phyloP scores from a whole-genome alignment of 2,113 vertebrate genomes.

The Nipponia nippon region DNA sequence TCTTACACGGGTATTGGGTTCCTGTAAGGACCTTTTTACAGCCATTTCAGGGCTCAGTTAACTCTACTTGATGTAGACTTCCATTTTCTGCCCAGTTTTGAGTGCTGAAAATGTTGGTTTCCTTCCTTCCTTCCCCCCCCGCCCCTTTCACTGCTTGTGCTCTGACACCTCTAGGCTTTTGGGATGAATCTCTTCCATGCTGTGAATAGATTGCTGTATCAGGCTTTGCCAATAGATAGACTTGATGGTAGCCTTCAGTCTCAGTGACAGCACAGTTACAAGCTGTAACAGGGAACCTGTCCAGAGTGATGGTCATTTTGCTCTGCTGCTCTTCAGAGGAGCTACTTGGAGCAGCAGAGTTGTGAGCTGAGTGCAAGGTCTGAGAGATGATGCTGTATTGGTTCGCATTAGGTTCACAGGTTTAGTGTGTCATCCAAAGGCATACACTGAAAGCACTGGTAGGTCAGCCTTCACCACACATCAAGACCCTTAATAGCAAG shows the following conservation, averaged over 20 bases:
- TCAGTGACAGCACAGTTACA: not conserved
- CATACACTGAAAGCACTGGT: not conserved
- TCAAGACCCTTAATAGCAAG: not conserved
- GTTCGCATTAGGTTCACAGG: not conserved
- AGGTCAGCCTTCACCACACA: not conserved
- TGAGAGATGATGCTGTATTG: not conserved
- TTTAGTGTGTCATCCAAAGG: not conserved
- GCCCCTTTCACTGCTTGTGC: not conserved
- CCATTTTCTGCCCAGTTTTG: not conserved
- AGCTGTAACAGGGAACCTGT: not conserved
- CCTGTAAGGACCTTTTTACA: not conserved
- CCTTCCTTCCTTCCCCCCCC: not conserved
- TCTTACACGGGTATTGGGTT: not conserved
- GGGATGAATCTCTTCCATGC: not conserved
- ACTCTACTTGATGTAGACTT: not conserved
- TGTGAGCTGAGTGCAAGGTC: not conserved
- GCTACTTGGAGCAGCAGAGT: not conserved
- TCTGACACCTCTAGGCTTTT: not conserved
- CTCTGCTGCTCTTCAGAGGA: not conserved
- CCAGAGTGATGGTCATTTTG: not conserved
- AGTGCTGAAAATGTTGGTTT: not conserved
- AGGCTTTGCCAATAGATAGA: not conserved
- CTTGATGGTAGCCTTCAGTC: fast-evolving
- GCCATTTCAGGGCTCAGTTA: not conserved
- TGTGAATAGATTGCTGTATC: not conserved